Evolutionary conservation across 2,797 vertebrate species (phyloP).

Genomic region (Phalloptychus januarius): DNA sequence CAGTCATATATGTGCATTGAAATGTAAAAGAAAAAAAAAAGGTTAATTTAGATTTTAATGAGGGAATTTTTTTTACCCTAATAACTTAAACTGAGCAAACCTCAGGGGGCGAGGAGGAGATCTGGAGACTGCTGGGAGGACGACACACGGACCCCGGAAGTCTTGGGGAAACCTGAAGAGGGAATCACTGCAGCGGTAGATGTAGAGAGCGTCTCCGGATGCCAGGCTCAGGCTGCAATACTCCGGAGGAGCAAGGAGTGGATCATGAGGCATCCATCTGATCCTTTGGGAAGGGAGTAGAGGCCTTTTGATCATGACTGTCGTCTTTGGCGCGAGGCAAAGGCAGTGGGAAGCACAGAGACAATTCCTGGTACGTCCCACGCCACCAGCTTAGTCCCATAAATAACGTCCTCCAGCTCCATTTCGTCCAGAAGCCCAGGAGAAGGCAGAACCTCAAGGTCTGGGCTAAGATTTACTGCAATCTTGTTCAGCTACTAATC

Average conservation of each 20-base stretch:
- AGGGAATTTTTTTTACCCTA: not conserved
- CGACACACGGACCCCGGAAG: not conserved
- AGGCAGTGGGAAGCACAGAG: not conserved
- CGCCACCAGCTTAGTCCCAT: not conserved
- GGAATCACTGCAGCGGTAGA: not conserved
- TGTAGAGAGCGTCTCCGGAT: not conserved
- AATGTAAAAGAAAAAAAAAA: not conserved
- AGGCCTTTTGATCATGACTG: not conserved
- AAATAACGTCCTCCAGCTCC: not conserved
- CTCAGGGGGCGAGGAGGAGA: not conserved
- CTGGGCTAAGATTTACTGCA: not conserved
- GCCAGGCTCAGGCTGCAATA: not conserved
- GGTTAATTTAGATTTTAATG: not conserved
- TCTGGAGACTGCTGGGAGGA: not conserved
- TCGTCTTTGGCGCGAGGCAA: not conserved
- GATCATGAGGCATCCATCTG: not conserved
- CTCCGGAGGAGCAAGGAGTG: not conserved
- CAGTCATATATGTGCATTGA: not conserved
- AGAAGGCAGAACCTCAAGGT: not conserved
- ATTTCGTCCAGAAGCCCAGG: not conserved
- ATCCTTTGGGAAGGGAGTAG: not conserved
- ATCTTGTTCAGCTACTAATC: not conserved
- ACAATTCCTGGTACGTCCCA: not conserved
- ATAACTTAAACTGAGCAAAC: not conserved
- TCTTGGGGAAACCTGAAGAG: not conserved